Evolutionary conservation across 2,888 invertebrate species (phyloP).

Genomic region (Spilosoma lubricipeda): DNA sequence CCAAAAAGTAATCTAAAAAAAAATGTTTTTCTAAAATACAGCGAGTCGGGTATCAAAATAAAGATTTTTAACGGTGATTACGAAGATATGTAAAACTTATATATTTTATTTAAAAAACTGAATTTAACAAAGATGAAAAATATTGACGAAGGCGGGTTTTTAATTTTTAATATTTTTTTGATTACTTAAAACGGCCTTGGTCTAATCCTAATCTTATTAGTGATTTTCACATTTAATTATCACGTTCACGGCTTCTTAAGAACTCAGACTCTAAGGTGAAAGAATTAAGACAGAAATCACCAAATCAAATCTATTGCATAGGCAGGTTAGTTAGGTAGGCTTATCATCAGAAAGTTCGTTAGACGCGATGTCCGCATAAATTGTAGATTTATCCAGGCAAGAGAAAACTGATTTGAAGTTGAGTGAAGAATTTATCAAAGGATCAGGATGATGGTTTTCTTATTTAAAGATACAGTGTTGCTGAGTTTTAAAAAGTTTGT

Average conservation of each 20-base stretch:
- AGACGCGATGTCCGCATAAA: conserved; percentile 34
- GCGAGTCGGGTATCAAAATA: too few relatives aligned
- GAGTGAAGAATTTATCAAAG: conserved; percentile 34
- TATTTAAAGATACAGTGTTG: conserved; percentile 25
- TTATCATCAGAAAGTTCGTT: conserved; percentile 28
- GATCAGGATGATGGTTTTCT: conserved; percentile 31
- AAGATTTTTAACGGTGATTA: too few relatives aligned
- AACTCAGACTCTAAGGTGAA: conserved; percentile 23
- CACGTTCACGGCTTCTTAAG: conserved; percentile 14
- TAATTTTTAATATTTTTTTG: too few relatives aligned
- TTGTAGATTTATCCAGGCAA: conserved; percentile 39
- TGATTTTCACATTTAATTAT: conserved; percentile 23
- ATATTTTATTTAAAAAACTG: too few relatives aligned
- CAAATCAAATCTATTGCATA: conserved; percentile 24
- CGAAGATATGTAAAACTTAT: too few relatives aligned
- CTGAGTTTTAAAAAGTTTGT: background rate
- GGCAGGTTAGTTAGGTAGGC: conserved; percentile 12
- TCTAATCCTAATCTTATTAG: background rate
- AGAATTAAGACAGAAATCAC: conserved; percentile 36
- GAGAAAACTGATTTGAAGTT: conserved; percentile 41
- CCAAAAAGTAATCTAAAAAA: too few relatives aligned
- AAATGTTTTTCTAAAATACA: too few relatives aligned
- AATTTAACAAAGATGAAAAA: too few relatives aligned
- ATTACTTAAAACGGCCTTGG: background rate
- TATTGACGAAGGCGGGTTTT: too few relatives aligned